A percentile compares a stretch with the other conserved stretches of the same genome.
Conservation (phyloP, 64 coral and sea anemone genomes). For the Trachythela sp. region DNA sequence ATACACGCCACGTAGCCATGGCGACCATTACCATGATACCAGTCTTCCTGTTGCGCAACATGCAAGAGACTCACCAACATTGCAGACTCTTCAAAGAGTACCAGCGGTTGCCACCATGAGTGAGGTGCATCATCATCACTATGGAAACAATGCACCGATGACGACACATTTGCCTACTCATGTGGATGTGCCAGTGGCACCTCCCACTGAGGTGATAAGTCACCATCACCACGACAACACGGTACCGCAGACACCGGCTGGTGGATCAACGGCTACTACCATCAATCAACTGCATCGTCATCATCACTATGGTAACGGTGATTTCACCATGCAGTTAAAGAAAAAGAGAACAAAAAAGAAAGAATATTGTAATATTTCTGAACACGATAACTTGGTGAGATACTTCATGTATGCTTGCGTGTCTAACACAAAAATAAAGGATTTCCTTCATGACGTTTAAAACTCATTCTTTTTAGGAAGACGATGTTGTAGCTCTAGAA, state of each 20-base stretch:
- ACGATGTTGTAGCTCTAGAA: neutral
- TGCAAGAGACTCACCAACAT: neutral
- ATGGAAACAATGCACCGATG: neutral
- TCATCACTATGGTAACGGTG: constrained; percentile 9
- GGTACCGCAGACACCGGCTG: neutral
- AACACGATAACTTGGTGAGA: neutral
- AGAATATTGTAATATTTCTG: neutral
- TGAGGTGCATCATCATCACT: neutral
- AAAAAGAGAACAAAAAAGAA: neutral
- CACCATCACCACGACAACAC: constrained; percentile 2
- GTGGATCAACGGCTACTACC: neutral
- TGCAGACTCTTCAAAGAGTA: neutral
- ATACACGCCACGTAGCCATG: neutral
- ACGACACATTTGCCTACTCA: neutral
- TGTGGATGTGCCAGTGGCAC: neutral
- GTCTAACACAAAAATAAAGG: neutral
- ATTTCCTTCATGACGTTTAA: neutral
- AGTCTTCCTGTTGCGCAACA: neutral
- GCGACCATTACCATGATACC: neutral
- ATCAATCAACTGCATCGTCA: neutral
- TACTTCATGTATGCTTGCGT: neutral
- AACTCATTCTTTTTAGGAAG: neutral
- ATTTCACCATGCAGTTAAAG: neutral
- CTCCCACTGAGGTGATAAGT: neutral
- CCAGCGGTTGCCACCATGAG: neutral